Base-by-base conservation (phyloP, 2,888 invertebrate genomes). In the Euzophera pinguis region DNA sequence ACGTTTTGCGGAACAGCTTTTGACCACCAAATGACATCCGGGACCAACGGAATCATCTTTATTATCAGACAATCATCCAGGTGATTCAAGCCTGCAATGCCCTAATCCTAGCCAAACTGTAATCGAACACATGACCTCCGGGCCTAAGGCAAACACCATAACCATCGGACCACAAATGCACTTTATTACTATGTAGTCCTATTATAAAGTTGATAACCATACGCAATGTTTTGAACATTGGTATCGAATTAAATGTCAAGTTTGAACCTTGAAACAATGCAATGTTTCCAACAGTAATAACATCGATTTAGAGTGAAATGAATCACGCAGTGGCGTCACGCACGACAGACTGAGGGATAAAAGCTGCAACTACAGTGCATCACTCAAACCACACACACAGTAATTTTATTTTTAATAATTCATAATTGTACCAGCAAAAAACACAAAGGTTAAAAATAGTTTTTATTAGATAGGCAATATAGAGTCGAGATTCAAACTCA, bases 241-340 rank as follows among this genome's bases (percentile, higher is more conserved):
- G 32, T 9, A 32, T 8, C 9, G 10, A 41, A n/a, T 17, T 41
- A 17, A 17, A 41, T 41, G 9, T 10, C 10, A 41, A 9, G 14
- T 16, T 16, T 1, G 10, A 41, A 17, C 41, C 41, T 41, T 41
- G 41, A 2, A 41, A 16, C 10, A 41, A 41, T 16, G 39, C 17
- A 41, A 13, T 43, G 10, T 43, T 27, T 12, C 6, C 27, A 43
- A 32, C 45, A 41, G 8, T 45, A 34, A 34, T 45, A 32, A 45
- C 45, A 45, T 45, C 32, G 29, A 45, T 45, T 45, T 16, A 7
- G 45, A 32, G 45, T 14, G 29, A 13, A 45, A 16, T 45, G 12
- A 45, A 45, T 45, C 45, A 45, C 45, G 29, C 45, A 14, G 45
- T 32, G 42, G 12, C 32, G 45, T 45, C 45, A 45, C 14, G 45